Evolutionary conservation across 2,888 invertebrate genomes (phyloP).

Genomic region (Macaria notata): DNA sequence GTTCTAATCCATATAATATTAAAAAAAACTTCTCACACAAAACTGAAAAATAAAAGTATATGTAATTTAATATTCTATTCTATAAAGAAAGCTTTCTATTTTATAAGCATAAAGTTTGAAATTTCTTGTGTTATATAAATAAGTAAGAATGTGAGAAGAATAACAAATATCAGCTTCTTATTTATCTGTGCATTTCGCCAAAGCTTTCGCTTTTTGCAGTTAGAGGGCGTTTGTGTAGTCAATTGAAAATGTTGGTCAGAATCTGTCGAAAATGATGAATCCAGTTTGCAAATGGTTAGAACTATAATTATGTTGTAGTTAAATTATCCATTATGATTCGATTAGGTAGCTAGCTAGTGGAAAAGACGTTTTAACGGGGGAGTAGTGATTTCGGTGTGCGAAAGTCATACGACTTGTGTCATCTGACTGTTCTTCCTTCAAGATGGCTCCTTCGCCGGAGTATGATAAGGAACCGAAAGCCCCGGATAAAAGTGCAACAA

Average conservation of each 20-base stretch:
- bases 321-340: constrained; percentile 60
- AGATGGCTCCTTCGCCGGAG: constrained; percentile 91
- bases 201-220: constrained; percentile 23
- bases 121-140: no score
- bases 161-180: background rate
- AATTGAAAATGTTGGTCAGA: constrained; percentile 71
- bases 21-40: no score
- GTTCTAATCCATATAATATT: no score
- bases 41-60: no score
- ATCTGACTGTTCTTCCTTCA: constrained; percentile 83
- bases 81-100: no score
- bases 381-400: constrained; percentile 69
- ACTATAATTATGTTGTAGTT: constrained; percentile 65
- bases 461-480: constrained; percentile 89
- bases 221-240: constrained; percentile 57
- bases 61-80: no score
- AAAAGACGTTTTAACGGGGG: constrained; percentile 54
- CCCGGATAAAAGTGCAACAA: constrained; percentile 84
- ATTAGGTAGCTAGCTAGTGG: constrained; percentile 64
- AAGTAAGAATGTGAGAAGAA: no score
- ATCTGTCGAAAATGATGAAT: constrained; percentile 76
- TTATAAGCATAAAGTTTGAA: no score
- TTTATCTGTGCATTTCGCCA: constrained; percentile 4
- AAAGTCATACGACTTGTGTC: constrained; percentile 82
- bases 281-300: constrained; percentile 65